A percentile compares a stretch with the other conserved stretches of the same genome.
Conservation (phyloP, 2,113 vertebrate species). For the Eclectus roratus region DNA sequence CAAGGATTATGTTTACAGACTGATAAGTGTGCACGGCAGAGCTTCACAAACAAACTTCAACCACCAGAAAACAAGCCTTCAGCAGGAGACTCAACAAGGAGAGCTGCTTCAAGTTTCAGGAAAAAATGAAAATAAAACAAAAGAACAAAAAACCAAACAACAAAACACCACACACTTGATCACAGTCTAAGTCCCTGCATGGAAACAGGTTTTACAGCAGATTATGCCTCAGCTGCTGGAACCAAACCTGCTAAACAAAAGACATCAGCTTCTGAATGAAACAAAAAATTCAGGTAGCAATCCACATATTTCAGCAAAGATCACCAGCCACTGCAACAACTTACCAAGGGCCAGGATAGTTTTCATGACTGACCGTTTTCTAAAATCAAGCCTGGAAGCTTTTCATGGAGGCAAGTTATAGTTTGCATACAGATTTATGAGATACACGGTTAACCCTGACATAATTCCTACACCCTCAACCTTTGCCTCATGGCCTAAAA, state of each 20-base stretch:
- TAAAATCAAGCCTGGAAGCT: neutral
- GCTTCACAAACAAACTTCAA: neutral
- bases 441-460: neutral
- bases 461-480: neutral
- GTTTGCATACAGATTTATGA: neutral
- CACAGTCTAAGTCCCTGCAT: neutral
- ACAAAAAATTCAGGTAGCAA: neutral
- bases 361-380: neutral
- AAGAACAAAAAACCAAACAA: neutral
- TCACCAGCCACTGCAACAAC: neutral
- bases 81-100: neutral
- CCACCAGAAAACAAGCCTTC: neutral
- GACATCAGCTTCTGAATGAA: neutral
- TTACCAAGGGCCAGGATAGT: fast-evolving
- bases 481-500: neutral
- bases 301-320: neutral
- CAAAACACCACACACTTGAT: neutral
- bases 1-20: neutral
- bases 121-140: neutral
- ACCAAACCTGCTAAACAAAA: neutral
- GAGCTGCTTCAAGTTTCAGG: neutral
- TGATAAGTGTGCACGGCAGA: neutral
- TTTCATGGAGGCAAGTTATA: neutral
- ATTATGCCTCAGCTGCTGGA: neutral
- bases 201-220: neutral